Conservation (phyloP, 2,113 vertebrate genomes). For the Pteronura brasiliensis region DNA sequence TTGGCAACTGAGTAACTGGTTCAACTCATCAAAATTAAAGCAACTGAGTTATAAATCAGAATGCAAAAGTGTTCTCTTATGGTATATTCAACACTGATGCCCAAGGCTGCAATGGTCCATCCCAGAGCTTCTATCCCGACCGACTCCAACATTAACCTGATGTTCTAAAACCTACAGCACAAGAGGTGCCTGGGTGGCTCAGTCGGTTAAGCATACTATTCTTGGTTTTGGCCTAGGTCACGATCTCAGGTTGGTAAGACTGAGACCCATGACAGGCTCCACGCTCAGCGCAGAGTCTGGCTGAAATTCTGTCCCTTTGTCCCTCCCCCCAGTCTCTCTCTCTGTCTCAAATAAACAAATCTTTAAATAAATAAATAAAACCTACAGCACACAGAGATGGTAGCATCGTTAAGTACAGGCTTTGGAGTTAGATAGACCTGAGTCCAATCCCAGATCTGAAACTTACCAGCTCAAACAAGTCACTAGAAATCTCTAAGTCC, state of each 20-base stretch:
- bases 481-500: not conserved
- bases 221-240: too few species aligned
- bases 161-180: not conserved
- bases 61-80: constrained; percentile 27
- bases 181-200: too few species aligned
- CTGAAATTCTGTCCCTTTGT: too few species aligned
- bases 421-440: not conserved
- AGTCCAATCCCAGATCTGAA: not conserved
- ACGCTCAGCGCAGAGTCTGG: too few species aligned
- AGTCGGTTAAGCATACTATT: too few species aligned
- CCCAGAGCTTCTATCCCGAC: not conserved
- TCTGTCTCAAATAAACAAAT: too few species aligned
- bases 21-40: constrained; percentile 36
- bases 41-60: not conserved
- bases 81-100: not conserved
- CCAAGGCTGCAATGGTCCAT: not conserved
- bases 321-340: too few species aligned
- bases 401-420: not conserved
- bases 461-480: constrained; percentile 13
- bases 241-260: too few species aligned
- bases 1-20: not conserved
- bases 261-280: too few species aligned
- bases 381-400: not conserved
- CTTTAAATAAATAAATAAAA: too few species aligned
- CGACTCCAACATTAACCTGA: not conserved